These are phyloP conservation scores for Electrophaes corylata DNA, from an alignment of 2,888 invertebrate species.

Conservation along the genomic window DNA sequence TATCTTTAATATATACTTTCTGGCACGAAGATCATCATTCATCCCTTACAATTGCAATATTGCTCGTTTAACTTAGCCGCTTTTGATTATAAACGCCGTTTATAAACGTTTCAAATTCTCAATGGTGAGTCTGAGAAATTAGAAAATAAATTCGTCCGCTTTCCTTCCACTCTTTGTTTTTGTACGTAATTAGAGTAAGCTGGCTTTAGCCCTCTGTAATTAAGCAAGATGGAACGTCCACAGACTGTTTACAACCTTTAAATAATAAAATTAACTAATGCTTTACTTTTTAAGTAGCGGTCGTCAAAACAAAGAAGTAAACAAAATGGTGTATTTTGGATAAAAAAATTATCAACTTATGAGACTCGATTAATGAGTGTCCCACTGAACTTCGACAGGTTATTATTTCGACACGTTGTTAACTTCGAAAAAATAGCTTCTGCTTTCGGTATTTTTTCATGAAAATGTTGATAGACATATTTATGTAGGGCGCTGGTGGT, in stretches of 20 bases:
- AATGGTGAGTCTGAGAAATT: constrained; percentile 63
- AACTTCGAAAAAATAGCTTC: too few relatives aligned
- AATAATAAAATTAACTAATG: constrained; percentile 37
- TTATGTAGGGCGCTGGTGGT: too few relatives aligned
- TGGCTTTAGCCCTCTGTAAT: constrained; percentile 65
- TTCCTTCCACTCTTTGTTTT: constrained; percentile 75
- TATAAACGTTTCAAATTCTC: constrained; percentile 60
- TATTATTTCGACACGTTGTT: too few relatives aligned
- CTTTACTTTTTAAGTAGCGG: background rate
- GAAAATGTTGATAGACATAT: too few relatives aligned
- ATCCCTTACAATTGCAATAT: constrained; percentile 8
- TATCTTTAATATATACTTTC: too few relatives aligned
- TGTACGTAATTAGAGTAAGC: constrained; percentile 77
- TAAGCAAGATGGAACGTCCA: constrained; percentile 66
- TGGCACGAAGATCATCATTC: background rate
- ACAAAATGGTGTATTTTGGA: too few relatives aligned
- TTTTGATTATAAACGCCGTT: constrained; percentile 31
- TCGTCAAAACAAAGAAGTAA: background rate
- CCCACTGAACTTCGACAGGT: too few relatives aligned
- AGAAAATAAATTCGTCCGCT: constrained; percentile 68
- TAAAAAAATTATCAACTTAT: too few relatives aligned
- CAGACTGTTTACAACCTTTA: constrained; percentile 36
- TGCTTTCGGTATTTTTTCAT: too few relatives aligned
- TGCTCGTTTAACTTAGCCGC: background rate
- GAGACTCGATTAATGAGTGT: too few relatives aligned